Evolutionary conservation across 2,888 invertebrate species (phyloP).

Genomic region (Unio pictorum): DNA sequence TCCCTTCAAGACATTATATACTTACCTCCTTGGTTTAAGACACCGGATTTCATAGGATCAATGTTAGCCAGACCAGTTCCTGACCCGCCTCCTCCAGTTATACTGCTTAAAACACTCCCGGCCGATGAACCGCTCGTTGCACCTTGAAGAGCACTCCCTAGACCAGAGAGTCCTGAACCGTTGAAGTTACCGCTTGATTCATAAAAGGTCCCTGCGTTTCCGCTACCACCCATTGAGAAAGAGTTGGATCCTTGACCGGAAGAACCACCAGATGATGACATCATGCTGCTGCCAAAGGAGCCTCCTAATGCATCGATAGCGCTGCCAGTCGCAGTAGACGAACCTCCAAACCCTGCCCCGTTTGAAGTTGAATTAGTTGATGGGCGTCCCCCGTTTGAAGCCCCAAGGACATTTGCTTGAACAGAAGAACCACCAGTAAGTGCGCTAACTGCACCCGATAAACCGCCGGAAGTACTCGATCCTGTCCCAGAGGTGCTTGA

Average conservation of each 20-base stretch:
- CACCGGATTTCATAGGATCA: conserved; percentile 26
- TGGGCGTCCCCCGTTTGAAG: too few relatives aligned
- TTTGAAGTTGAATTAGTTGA: too few relatives aligned
- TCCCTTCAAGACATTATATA: neutral
- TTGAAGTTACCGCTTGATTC: neutral
- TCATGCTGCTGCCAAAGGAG: conserved; percentile 1
- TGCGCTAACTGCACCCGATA: conserved; percentile 8
- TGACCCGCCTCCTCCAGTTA: conserved; percentile 5
- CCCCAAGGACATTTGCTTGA: too few relatives aligned
- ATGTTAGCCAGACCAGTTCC: conserved; percentile 15
- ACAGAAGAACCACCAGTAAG: neutral
- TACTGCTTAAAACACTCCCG: conserved; percentile 5
- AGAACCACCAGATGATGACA: too few relatives aligned
- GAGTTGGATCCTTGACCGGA: conserved; percentile 1
- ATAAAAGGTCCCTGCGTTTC: neutral
- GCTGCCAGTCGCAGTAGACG: neutral
- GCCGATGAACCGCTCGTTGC: neutral
- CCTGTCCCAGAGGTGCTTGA: conserved; percentile 10
- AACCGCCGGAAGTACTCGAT: conserved; percentile 10
- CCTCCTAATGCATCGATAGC: neutral
- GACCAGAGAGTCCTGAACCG: neutral
- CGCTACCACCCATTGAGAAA: neutral
- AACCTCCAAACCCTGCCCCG: too few relatives aligned
- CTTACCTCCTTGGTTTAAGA: conserved; percentile 22
- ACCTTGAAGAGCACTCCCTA: neutral